Base-by-base conservation (phyloP, 2,797 vertebrate species). In the Helostoma temminkii region DNA sequence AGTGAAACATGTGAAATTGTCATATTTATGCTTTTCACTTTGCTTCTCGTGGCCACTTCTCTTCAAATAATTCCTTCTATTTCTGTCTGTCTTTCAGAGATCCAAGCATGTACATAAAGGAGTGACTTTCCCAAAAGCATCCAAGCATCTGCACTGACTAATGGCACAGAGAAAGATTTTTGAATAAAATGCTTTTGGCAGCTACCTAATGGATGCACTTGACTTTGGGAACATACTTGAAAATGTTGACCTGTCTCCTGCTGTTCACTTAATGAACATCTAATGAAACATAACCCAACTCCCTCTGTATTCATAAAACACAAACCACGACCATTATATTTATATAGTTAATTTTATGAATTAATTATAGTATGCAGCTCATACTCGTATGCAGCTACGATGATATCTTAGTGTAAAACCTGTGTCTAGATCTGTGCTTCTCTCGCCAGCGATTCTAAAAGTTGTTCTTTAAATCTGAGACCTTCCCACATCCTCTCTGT, bases 231-330 rank as follows among this genome's bases (percentile, higher is more conserved):
- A 69, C 43, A 54, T 32, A n/a, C 26, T 53, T 62, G 8, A 61
- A 78, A 47, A 56, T 22, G 47, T 22, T 65, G 49, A 74, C 71
- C 48, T 68, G 58, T 47, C 39, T 57, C 76, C 66, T 71, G 56
- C 71, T 73, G 62, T 72, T 76, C 22, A 4, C 60, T 80, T 84
- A 78, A 83, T 66, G 46, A 77, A 58, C 16, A 80, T 42, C 48
- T 30, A 58, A 25, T 52, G 45, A 78, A 78, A 65, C 46, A 21
- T 41, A 48, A 43, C 22, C 19, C 8, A 9, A 4, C 19, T 22
- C 10, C 24, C 34, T 57, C 47, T 65, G 56, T 66, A 76, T 71
- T 24, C 45, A 47, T 47, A 47, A 24, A 47, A 47, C 15, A 42
- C 7, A 9, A 19, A 9, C 41, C 39, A 42, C 41, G 22, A 21